Base-by-base conservation (phyloP, 2,888 invertebrate species). In the Phania funesta region DNA sequence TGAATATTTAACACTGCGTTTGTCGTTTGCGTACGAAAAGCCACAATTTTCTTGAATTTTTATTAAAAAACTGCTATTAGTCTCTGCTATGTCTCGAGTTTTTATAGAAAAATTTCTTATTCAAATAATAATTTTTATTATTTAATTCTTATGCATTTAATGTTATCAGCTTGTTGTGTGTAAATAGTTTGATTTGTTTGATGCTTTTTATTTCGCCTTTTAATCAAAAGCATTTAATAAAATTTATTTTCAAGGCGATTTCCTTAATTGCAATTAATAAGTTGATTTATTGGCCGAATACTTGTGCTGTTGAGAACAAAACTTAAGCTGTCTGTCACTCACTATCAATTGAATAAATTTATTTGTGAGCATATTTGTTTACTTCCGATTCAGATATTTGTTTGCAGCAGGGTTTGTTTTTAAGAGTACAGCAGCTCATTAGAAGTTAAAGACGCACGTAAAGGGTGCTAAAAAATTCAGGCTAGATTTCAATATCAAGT, bases 181-280 rank as follows among this genome's bases (percentile, higher is more conserved):
- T 41, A 5, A 29, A 13, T 38, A 29, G 16, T 52, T 58, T 54
- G 32, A 44, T 62, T 62, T 62, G 44, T 38, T 60, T 46, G 16
- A 18, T 62, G 65, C 22, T 52, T 16, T 26, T 50, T n/a, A 60
- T 74, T 77, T 50, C 58, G 22, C 38, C 16, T 64, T 68, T 52
- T 71, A 80, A 75, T 80, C 56, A 48, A 18, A n/a, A n/a, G 16
- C 46, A 44, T 71, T 71, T 58, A 56, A 68, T 73, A 75, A 46
- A 73, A 54, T 58, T 68, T 32, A 29, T 50, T 54, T 62, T 68
- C 77, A 82, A 74, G 82, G 68, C 70, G 29, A 82, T 70, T 82
- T 82, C 82, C 82, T 82, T 82, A 82, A 82, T 82, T 77, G 78
- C 24, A 62, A 62, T 48, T 44, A 48, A 58, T 29, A 82, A 81